Evolutionary conservation across 2,797 vertebrate genomes (phyloP).

Genomic region (Champsocephalus gunnari): DNA sequence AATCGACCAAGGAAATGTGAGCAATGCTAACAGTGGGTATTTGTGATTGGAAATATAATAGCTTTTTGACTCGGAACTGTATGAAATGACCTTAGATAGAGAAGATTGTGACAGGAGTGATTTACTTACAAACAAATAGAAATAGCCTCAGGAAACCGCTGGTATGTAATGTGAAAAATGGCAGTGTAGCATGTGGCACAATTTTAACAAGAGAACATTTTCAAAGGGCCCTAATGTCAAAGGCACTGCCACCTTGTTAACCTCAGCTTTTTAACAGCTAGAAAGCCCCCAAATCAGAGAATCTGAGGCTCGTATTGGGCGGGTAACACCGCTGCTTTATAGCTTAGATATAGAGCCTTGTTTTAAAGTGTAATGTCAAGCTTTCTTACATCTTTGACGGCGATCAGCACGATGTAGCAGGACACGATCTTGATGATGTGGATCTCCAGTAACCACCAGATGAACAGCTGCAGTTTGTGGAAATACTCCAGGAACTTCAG

Average conservation of each 20-base stretch:
- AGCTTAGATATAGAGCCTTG: too few relatives aligned
- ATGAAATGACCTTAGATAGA: not conserved
- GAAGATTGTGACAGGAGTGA: not conserved
- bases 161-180: not conserved
- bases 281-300: too few relatives aligned
- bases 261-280: too few relatives aligned
- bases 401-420: slow-evolving; percentile 93
- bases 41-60: not conserved
- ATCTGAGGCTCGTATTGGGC: too few relatives aligned
- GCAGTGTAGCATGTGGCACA: not conserved
- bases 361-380: not conserved
- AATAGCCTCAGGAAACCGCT: not conserved
- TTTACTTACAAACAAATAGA: not conserved
- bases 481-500: slow-evolving; percentile 97
- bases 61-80: not conserved
- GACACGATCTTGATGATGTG: slow-evolving; percentile 97
- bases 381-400: slow-evolving; percentile 90
- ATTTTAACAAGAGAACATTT: not conserved
- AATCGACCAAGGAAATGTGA: not conserved
- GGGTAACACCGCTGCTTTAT: too few relatives aligned
- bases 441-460: slow-evolving; percentile 98
- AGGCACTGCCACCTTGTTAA: too few relatives aligned
- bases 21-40: not conserved
- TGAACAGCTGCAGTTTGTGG: slow-evolving; percentile 96
- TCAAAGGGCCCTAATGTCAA: too few relatives aligned